Conservation (phyloP, 2,113 vertebrate species). For the Myotis brandtii region DNA sequence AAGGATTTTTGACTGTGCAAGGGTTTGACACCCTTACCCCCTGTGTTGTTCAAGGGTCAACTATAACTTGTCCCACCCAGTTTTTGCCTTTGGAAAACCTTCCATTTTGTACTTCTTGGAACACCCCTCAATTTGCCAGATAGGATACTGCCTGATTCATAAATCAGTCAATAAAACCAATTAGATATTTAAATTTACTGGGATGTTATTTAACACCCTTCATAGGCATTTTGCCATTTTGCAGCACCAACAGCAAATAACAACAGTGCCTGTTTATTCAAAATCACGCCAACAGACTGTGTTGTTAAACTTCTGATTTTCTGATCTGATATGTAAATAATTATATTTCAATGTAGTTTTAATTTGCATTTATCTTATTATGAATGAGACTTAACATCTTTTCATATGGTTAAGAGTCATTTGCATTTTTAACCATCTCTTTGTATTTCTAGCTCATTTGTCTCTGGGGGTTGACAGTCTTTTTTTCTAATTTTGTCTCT, state of each 20-base stretch:
- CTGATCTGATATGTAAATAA: conserved; percentile 44
- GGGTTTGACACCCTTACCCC: neutral
- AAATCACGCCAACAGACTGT: neutral
- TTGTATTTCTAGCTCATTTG: conserved; percentile 18
- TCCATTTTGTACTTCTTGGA: neutral
- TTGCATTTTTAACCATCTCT: neutral
- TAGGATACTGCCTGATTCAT: neutral
- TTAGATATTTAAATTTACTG: neutral
- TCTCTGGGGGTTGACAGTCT: neutral
- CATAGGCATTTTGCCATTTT: neutral
- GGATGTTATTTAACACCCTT: neutral
- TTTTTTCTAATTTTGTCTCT: neutral
- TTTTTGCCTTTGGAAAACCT: neutral
- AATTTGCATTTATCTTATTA: conserved; percentile 29
- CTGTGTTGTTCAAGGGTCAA: neutral
- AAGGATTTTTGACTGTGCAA: neutral
- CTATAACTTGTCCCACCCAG: neutral
- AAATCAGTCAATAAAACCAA: neutral
- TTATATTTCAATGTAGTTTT: neutral
- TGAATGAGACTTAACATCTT: conserved; percentile 30
- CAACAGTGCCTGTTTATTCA: neutral
- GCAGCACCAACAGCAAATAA: neutral
- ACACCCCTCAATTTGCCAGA: neutral
- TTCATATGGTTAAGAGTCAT: neutral
- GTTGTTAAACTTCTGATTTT: conserved; percentile 48